phyloP scores from a whole-genome alignment of 2,113 vertebrate species.

The Carassius carassius region DNA sequence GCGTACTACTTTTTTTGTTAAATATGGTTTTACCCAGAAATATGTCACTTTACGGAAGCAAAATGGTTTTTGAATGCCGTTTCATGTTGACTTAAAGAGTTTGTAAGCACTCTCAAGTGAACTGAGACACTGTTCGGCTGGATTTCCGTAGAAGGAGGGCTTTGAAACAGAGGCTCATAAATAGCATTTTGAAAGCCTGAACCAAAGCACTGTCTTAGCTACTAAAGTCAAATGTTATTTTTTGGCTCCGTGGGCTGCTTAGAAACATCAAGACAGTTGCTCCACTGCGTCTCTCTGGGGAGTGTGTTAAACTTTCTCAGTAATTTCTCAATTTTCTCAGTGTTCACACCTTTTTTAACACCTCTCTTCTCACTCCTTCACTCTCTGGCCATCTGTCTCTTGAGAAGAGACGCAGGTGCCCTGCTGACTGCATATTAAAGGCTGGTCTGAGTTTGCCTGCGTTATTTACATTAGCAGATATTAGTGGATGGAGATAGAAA shows the following conservation, averaged over 20 bases:
- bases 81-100: not conserved
- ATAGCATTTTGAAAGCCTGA: not conserved
- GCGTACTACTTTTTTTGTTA: not conserved
- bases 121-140: not conserved
- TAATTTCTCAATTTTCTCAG: constrained; percentile 22
- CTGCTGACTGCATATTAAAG: not conserved
- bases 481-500: constrained; percentile 14
- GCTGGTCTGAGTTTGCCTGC: not conserved
- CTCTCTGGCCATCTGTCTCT: constrained; percentile 41
- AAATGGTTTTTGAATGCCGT: not conserved
- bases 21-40: not conserved
- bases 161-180: not conserved
- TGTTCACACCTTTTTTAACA: constrained; percentile 38
- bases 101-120: not conserved
- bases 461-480: constrained; percentile 17
- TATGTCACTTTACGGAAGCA: not conserved
- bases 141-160: not conserved
- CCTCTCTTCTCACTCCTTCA: constrained; percentile 10
- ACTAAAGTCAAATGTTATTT: constrained; percentile 38
- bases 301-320: not conserved
- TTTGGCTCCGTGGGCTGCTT: constrained; percentile 17
- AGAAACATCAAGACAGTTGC: constrained; percentile 47
- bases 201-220: not conserved
- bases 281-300: not conserved
- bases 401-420: constrained; percentile 30